These are phyloP conservation scores for Thumatha senex DNA, from an alignment of 2,888 invertebrate genomes.

Conservation along the genomic window DNA sequence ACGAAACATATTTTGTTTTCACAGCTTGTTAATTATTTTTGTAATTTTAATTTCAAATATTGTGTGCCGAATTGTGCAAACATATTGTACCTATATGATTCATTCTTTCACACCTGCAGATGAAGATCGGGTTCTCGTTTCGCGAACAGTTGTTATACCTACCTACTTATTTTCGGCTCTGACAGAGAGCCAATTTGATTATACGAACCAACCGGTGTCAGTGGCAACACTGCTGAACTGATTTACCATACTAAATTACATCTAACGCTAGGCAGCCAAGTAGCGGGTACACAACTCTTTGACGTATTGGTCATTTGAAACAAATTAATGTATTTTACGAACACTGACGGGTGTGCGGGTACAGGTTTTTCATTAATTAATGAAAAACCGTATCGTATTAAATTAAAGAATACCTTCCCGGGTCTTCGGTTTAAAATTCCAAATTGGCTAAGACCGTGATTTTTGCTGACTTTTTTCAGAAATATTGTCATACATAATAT, in stretches of 20 bases:
- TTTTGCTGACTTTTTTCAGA: no score
- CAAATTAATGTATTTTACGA: neutral
- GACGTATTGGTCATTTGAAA: no score
- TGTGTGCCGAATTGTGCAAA: constrained; percentile 20
- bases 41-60: constrained; percentile 21
- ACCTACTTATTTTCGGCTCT: constrained; percentile 75
- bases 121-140: constrained; percentile 50
- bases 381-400: no score
- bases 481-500: no score
- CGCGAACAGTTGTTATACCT: constrained; percentile 55
- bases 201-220: constrained; percentile 68
- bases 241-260: constrained; percentile 51
- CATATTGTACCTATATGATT: constrained; percentile 36
- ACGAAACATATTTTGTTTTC: constrained; percentile 8
- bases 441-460: no score
- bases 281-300: no score
- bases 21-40: constrained; percentile 7
- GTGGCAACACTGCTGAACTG: constrained; percentile 53
- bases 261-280: constrained; percentile 20
- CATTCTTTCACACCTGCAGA: constrained; percentile 50
- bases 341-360: neutral
- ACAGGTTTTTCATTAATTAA: no score
- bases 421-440: no score
- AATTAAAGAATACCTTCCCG: no score
- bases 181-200: constrained; percentile 79